A percentile compares a stretch with the other conserved stretches of the same genome.
These are phyloP conservation scores for Sphaeramia orbicularis DNA, from an alignment of 2,797 vertebrate species.

Conservation along the genomic window DNA sequence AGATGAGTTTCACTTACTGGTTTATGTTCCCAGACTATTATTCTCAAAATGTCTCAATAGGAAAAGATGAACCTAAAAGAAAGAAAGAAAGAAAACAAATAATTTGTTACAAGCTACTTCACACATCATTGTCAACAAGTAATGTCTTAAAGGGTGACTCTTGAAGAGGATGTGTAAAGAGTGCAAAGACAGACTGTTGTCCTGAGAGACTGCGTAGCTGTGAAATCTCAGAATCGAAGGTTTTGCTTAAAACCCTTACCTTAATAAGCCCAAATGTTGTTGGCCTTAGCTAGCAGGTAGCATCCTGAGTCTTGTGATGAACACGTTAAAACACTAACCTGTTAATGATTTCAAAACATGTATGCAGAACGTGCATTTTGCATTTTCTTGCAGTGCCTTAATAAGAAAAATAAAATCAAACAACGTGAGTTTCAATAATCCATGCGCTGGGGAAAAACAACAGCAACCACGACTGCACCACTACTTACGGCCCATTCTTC, in stretches of 20 bases:
- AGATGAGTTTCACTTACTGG: slow-evolving; percentile 56
- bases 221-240: too few relatives aligned
- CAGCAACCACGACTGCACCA: background rate
- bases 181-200: too few relatives aligned
- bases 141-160: too few relatives aligned
- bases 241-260: too few relatives aligned
- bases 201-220: too few relatives aligned
- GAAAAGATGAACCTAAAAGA: slow-evolving; percentile 19
- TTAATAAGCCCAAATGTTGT: too few relatives aligned
- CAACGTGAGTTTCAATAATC: background rate
- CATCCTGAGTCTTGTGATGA: background rate
- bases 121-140: too few relatives aligned
- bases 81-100: background rate
- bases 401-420: too few relatives aligned
- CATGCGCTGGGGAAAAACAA: background rate
- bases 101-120: too few relatives aligned
- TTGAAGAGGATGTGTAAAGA: too few relatives aligned
- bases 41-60: background rate
- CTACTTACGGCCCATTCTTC: slow-evolving; percentile 14
- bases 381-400: slow-evolving; percentile 1
- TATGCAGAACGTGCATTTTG: background rate
- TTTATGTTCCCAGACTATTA: background rate
- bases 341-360: background rate
- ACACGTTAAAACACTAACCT: slow-evolving; percentile 26
- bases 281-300: slow-evolving; percentile 32